Percentiles rank a stretch among this genome's conserved stretches.
Conservation (phyloP, 1,140 invertebrate species). For the Alviniconcha marisindica region DNA sequence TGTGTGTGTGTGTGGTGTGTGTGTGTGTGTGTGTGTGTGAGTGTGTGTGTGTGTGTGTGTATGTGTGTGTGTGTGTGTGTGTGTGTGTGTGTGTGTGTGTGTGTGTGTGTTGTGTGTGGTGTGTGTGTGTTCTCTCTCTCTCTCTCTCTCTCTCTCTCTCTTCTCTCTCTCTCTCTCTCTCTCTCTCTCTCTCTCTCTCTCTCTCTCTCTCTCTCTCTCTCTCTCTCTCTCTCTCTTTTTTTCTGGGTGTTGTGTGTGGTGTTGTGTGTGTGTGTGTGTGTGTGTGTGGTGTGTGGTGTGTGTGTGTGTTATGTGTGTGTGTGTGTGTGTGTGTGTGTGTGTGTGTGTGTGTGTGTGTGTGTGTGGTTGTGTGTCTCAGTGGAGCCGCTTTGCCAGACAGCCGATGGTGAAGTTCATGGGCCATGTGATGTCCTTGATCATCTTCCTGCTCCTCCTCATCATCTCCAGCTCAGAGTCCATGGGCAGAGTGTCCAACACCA, state of each 20-base stretch:
- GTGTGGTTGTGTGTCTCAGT: conserved; percentile 45
- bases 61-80: conserved; percentile 5
- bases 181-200: too few species aligned
- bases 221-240: too few species aligned
- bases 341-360: not conserved
- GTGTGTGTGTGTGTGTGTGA: not conserved
- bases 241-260: too few species aligned
- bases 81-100: not conserved
- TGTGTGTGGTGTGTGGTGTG: not conserved
- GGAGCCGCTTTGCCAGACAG: conserved; percentile 55
- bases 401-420: conserved; percentile 73
- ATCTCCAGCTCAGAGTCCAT: conserved; percentile 59
- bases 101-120: too few species aligned
- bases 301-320: not conserved
- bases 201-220: too few species aligned
- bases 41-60: not conserved
- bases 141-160: too few species aligned
- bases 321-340: not conserved
- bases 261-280: not conserved
- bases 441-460: conserved; percentile 81
- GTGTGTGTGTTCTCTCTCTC: too few species aligned
- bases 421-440: conserved; percentile 79
- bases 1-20: too few species aligned
- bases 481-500: conserved; percentile 37
- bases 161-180: too few species aligned